Conservation (phyloP, 2,888 invertebrate genomes). For the Cepaea hortensis region DNA sequence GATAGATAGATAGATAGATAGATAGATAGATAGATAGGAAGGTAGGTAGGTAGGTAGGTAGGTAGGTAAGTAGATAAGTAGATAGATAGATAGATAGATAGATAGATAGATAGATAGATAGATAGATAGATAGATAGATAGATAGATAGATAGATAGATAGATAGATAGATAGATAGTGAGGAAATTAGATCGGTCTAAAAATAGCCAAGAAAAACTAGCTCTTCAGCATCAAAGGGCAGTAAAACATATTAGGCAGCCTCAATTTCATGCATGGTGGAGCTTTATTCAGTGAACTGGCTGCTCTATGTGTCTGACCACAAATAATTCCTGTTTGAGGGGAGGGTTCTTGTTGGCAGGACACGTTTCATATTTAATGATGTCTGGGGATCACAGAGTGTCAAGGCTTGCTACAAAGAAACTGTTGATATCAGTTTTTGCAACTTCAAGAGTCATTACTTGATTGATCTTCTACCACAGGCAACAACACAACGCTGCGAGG, state of each 20-base stretch:
- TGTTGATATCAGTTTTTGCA: background rate
- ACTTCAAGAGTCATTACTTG: conserved; percentile 6
- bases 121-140: background rate
- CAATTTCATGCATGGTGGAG: conserved; percentile 4
- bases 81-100: background rate
- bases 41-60: background rate
- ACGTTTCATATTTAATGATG: background rate
- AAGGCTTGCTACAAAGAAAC: background rate
- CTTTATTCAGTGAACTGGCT: background rate
- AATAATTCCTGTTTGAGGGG: background rate
- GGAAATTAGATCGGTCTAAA: background rate
- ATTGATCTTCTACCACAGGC: too few relatives aligned
- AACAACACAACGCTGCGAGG: too few relatives aligned
- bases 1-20: background rate
- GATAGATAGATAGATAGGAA: background rate
- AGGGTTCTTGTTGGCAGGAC: background rate
- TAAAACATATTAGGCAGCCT: background rate
- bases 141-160: background rate
- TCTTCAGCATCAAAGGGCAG: background rate
- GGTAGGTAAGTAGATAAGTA: background rate
- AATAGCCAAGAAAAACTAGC: background rate
- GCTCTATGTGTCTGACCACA: background rate
- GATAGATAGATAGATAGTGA: background rate
- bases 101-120: background rate
- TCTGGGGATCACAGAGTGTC: too few relatives aligned